phyloP scores from a whole-genome alignment of 2,888 invertebrate species.

The Chrysomela aeneicollis region DNA sequence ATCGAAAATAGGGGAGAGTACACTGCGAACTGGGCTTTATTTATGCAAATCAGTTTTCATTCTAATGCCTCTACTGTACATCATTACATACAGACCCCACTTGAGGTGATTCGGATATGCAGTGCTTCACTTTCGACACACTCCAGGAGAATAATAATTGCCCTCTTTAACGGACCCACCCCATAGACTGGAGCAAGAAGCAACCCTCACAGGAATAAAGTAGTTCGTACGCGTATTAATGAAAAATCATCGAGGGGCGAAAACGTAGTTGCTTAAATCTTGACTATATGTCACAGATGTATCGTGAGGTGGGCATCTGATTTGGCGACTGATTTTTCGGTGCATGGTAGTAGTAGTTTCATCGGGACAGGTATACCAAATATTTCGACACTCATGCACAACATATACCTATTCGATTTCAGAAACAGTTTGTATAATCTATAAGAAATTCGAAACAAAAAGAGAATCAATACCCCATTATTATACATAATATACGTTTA shows the following conservation, averaged over 20 bases:
- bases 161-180: slow-evolving; percentile 32
- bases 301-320: not conserved
- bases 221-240: slow-evolving; percentile 45
- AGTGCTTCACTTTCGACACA: slow-evolving; percentile 25
- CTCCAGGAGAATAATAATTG: slow-evolving; percentile 32
- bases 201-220: slow-evolving; percentile 42
- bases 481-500: no score
- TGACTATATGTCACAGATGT: not conserved
- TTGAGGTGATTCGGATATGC: slow-evolving; percentile 16
- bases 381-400: no score
- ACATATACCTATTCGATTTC: no score
- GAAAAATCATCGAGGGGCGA: slow-evolving; percentile 42
- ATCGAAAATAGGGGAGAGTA: no score
- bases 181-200: slow-evolving; percentile 16
- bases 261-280: slow-evolving; percentile 23
- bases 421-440: no score
- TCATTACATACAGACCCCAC: not conserved
- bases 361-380: no score
- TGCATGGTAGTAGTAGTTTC: no score
- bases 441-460: no score
- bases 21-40: no score
- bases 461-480: no score
- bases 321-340: not conserved
- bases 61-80: not conserved
- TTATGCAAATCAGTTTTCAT: not conserved